phyloP scores from a whole-genome alignment of 2,888 invertebrate genomes.

The Diabrotica balteata region DNA sequence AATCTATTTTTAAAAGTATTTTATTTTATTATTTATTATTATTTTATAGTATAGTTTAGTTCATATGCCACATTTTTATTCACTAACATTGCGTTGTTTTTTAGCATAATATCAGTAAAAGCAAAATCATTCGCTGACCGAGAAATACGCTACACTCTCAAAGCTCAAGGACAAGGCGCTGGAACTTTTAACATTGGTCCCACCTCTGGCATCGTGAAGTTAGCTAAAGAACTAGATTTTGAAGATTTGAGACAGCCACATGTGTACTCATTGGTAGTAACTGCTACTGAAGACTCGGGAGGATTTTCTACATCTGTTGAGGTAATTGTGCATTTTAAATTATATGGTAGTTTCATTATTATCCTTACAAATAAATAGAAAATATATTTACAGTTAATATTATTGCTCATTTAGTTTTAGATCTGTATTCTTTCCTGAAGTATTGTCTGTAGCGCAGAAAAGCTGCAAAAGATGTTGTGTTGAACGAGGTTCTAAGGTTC shows the following conservation, averaged over 20 bases:
- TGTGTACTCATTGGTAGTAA: constrained; percentile 90
- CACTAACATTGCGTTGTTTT: constrained; percentile 38
- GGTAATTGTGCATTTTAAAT: constrained; percentile 62
- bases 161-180: constrained; percentile 92
- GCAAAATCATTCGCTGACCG: constrained; percentile 97
- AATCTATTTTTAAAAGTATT: too few relatives aligned
- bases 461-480: too few relatives aligned
- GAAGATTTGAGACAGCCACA: constrained; percentile 95
- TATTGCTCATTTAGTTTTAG: too few relatives aligned
- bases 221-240: constrained; percentile 95
- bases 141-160: constrained; percentile 93
- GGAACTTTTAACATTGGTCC: constrained; percentile 96
- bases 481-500: too few relatives aligned
- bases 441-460: too few relatives aligned
- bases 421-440: too few relatives aligned
- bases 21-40: too few relatives aligned
- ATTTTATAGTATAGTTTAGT: too few relatives aligned
- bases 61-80: too few relatives aligned
- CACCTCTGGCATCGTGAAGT: constrained; percentile 92
- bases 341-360: too few relatives aligned
- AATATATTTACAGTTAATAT: too few relatives aligned
- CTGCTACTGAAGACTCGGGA: constrained; percentile 96
- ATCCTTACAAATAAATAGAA: too few relatives aligned
- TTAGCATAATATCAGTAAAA: constrained; percentile 95
- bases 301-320: constrained; percentile 95